A percentile compares a stretch with the other conserved stretches of the same genome.
phyloP scores from a whole-genome alignment of 2,888 invertebrate species.

The Leptarthrus brevirostris region DNA sequence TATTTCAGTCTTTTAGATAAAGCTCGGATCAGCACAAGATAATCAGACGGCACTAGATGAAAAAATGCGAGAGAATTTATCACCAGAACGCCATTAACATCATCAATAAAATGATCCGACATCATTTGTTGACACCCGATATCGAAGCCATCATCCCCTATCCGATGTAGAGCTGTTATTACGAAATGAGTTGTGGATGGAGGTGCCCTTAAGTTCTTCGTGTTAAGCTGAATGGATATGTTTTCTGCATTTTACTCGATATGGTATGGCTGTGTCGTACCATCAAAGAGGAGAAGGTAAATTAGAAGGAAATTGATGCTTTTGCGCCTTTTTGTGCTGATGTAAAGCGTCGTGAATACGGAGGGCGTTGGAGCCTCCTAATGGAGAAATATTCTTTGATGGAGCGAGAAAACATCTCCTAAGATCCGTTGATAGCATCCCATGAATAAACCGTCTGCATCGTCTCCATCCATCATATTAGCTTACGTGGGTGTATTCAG shows the following conservation, averaged over 20 bases:
- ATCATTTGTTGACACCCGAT: constrained; percentile 48
- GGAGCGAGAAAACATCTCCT: not conserved
- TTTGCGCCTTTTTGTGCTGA: constrained; percentile 6
- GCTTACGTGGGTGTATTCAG: not conserved
- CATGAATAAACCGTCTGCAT: not conserved
- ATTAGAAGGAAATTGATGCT: constrained; percentile 39
- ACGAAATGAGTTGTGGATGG: not conserved
- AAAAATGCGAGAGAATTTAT: constrained; percentile 42
- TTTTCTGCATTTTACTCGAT: constrained; percentile 19
- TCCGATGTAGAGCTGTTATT: not conserved
- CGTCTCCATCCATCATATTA: constrained; percentile 13
- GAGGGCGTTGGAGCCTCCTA: not conserved
- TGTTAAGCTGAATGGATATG: not conserved
- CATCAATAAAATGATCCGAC: constrained; percentile 47
- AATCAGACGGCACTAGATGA: constrained; percentile 18
- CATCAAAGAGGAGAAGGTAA: constrained; percentile 5
- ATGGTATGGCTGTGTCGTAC: not conserved
- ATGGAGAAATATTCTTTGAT: not conserved
- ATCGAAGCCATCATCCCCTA: constrained; percentile 39
- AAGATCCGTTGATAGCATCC: constrained; percentile 6
- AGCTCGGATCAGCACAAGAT: constrained; percentile 37
- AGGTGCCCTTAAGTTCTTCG: not conserved
- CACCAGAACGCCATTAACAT: constrained; percentile 46
- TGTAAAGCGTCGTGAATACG: not conserved
- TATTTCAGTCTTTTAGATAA: constrained; percentile 38